Base-by-base conservation (phyloP, 2,888 invertebrate species). In the Eupithecia dodoneata region DNA sequence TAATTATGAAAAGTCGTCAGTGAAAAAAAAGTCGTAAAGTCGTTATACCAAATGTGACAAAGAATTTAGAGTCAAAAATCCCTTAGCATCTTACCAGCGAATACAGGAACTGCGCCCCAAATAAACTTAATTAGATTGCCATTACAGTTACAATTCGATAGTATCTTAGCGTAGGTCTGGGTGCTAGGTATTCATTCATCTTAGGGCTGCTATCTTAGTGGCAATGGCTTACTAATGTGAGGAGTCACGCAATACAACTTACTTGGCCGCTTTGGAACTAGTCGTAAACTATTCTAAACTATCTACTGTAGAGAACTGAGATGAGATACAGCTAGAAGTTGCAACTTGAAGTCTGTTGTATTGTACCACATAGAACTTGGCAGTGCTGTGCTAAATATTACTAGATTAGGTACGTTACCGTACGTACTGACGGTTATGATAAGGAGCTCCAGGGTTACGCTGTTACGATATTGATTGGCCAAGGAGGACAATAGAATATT, bases 241-340 rank as follows among this genome's bases (percentile, higher is more conserved):
- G 83, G 83, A 92, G 93, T 94, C 94, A 94, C 94, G 94, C 94
- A 88, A 93, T 81, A 81, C 79, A 82, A 84, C 83, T 77, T 74
- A 75, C 76, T 79, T 72, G 74, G 81, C 80, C 72, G 82, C 82
- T 82, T 83, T 83, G 81, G 84, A 83, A 85, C 84, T 83, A 63
- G 76, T 76, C 75, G 77, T 78, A 80, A 80, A 82, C 59, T 69
- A 13, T 71, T 55, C 15, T 44, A 18, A 74, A 45, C 15, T 45
- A n/a, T 47, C 10, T 70, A 47, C 45, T 12, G 41, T 18, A 1
- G 66, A 15, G 15, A 66, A 42, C 7, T 41, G 42, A 66, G 15
- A 41, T 66, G 30, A 30, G 30, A 30, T 30, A 7, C 7, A 13
- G 42, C 15, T 30, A 59, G 18, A 18, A 3, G 63, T 63, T 30